These are phyloP conservation scores for Formica exsecta DNA, from an alignment of 1,140 invertebrate species.

Conservation along the genomic window DNA sequence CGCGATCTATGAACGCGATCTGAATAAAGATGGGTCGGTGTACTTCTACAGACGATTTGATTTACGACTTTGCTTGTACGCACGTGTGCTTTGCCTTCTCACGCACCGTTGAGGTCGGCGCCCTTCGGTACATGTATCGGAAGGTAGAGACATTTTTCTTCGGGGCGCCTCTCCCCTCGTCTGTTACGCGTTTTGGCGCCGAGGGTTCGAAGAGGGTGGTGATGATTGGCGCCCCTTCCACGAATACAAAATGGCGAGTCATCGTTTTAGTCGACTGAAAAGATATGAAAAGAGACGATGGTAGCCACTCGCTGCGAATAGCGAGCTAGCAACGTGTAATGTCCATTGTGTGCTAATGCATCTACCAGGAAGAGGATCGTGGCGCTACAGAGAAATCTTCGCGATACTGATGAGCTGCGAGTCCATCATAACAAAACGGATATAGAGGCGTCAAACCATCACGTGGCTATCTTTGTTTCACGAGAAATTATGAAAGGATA, in stretches of 20 bases:
- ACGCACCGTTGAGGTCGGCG: slow-evolving; percentile 7
- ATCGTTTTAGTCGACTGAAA: slow-evolving; percentile 69
- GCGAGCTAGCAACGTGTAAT: slow-evolving; percentile 36
- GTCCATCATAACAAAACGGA: slow-evolving; percentile 41
- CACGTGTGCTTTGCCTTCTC: slow-evolving; percentile 28
- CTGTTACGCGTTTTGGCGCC: slow-evolving; percentile 58
- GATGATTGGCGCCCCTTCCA: slow-evolving; percentile 34
- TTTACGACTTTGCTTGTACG: slow-evolving; percentile 70
- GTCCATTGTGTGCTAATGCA: slow-evolving; percentile 47
- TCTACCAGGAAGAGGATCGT: slow-evolving; percentile 20
- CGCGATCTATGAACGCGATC: slow-evolving; percentile 40
- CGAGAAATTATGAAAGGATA: not conserved
- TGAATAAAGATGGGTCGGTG: slow-evolving; percentile 65
- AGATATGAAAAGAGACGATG: slow-evolving; percentile 36
- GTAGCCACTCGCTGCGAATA: slow-evolving; percentile 38
- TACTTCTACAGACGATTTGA: slow-evolving; percentile 68
- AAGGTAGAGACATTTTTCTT: slow-evolving; percentile 71
- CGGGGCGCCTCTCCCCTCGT: slow-evolving; percentile 18
- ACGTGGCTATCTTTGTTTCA: slow-evolving; percentile 5
- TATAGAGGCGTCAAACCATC: slow-evolving; percentile 33
- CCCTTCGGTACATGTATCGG: slow-evolving; percentile 41
- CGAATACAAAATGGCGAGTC: slow-evolving; percentile 63
- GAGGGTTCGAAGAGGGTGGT: slow-evolving; percentile 19
- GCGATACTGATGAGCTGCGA: slow-evolving; percentile 20
- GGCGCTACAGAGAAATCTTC: slow-evolving; percentile 25